A percentile compares a stretch with the other conserved stretches of the same genome.
Evolutionary conservation across 2,888 invertebrate species (phyloP).

Genomic region (Sphaeridia pumilis): DNA sequence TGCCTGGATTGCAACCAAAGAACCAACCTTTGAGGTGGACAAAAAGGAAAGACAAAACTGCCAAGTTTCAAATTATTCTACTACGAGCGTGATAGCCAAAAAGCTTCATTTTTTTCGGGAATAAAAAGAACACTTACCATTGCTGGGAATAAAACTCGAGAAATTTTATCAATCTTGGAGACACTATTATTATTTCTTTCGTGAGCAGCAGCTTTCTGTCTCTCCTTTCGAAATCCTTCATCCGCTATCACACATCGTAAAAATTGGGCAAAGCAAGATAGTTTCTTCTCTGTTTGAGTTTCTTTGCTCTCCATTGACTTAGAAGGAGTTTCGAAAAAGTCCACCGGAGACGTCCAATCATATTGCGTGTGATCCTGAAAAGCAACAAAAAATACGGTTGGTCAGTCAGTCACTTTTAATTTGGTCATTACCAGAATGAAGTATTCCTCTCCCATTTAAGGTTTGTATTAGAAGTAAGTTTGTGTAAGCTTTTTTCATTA

Average conservation of each 20-base stretch:
- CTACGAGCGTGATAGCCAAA: no score
- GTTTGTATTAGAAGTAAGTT: no score
- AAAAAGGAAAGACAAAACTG: no score
- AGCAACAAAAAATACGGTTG: no score
- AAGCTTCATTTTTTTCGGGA: no score
- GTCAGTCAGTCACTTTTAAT: no score
- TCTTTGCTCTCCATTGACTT: conserved; percentile 55
- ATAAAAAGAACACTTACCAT: conserved; percentile 10
- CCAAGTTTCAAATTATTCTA: no score
- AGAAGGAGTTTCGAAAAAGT: conserved; percentile 16
- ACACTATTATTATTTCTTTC: conserved; percentile 64
- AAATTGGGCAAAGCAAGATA: conserved; percentile 67
- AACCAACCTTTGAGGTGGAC: no score
- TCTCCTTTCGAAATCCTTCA: conserved; percentile 46
- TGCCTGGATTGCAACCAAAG: no score
- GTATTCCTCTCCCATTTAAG: no score
- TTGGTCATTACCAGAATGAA: no score
- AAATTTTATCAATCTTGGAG: conserved; percentile 68
- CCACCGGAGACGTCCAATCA: conserved; percentile 19
- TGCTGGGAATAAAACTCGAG: conserved; percentile 55
- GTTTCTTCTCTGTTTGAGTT: conserved; percentile 64
- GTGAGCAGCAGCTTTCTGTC: conserved; percentile 51
- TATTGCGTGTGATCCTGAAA: conserved; percentile 15
- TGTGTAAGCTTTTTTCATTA: no score
- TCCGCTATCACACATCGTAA: conserved; percentile 55